Evolutionary conservation across 2,797 vertebrate genomes (phyloP).

Genomic region (Takifugu rubripes): DNA sequence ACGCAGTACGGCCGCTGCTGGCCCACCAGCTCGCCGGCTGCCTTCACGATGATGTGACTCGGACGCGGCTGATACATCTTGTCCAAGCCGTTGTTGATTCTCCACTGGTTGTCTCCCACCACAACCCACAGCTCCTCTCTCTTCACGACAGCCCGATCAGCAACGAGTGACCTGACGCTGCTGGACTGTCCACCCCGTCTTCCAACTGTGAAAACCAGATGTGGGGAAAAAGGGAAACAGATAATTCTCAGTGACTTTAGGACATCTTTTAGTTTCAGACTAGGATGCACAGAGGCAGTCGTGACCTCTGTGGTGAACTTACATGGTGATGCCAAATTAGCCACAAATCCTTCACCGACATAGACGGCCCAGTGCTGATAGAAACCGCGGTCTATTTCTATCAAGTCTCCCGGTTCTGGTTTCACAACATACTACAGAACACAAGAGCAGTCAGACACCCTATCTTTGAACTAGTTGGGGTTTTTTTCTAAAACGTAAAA

Average conservation of each 20-base stretch:
- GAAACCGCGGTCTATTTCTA: slow-evolving; percentile 71
- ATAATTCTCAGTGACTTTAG: not conserved
- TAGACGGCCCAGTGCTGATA: slow-evolving; percentile 83
- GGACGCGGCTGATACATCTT: slow-evolving; percentile 56
- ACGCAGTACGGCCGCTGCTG: slow-evolving; percentile 73
- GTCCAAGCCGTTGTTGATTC: slow-evolving; percentile 82
- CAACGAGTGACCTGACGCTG: slow-evolving; percentile 81
- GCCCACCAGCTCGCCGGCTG: slow-evolving; percentile 68
- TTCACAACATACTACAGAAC: slow-evolving; percentile 60
- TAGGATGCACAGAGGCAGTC: not conserved
- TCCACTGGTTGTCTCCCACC: slow-evolving; percentile 68
- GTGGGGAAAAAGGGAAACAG: not conserved
- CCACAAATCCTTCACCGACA: slow-evolving; percentile 71
- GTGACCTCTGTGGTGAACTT: slow-evolving; percentile 40
- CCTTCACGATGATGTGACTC: slow-evolving; percentile 59
- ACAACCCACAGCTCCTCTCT: slow-evolving; percentile 74
- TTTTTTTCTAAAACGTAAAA: not conserved
- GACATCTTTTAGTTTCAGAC: not conserved
- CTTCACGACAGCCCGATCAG: slow-evolving; percentile 79
- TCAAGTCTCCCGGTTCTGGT: slow-evolving; percentile 74
- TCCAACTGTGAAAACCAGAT: slow-evolving; percentile 63
- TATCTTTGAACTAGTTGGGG: too few relatives aligned
- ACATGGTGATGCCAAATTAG: slow-evolving; percentile 79
- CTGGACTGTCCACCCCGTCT: slow-evolving; percentile 48
- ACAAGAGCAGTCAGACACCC: not conserved